phyloP scores from a whole-genome alignment of 2,888 invertebrate genomes.

The Saturnia japonica region DNA sequence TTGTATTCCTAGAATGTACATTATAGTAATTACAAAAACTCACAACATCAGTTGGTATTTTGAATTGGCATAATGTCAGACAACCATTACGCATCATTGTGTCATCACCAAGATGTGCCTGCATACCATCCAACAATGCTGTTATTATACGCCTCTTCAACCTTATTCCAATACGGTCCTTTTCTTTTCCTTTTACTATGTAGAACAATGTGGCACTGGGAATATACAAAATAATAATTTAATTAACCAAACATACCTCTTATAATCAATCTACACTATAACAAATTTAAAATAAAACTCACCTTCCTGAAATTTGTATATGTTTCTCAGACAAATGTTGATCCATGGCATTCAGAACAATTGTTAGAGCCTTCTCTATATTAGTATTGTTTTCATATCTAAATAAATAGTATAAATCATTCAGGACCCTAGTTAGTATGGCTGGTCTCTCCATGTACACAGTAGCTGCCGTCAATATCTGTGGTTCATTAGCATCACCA shows the following conservation, averaged over 20 bases:
- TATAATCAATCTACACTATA: background rate
- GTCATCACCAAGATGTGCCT: constrained; percentile 90
- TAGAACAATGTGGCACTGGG: constrained; percentile 96
- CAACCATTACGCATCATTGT: constrained; percentile 99
- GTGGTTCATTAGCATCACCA: constrained; percentile 95
- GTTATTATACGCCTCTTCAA: constrained; percentile 91
- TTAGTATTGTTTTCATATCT: constrained; percentile 91
- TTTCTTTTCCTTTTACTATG: constrained; percentile 94
- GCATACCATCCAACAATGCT: constrained; percentile 94
- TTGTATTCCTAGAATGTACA: background rate
- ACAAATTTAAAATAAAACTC: constrained; percentile 30
- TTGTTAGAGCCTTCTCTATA: constrained; percentile 87
- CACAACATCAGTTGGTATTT: constrained; percentile 97
- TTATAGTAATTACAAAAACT: constrained; percentile 53
- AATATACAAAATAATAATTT: constrained; percentile 22
- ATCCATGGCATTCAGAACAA: constrained; percentile 95
- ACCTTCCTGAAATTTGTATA: constrained; percentile 96
- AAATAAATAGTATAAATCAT: constrained; percentile 94
- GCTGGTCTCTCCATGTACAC: constrained; percentile 93
- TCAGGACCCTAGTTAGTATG: constrained; percentile 91
- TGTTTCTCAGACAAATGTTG: constrained; percentile 92
- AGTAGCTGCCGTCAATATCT: constrained; percentile 92
- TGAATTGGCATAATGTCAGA: constrained; percentile 96
- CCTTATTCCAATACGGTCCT: constrained; percentile 86
- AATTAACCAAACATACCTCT: background rate